Conservation (phyloP, 1,140 invertebrate species). For the Riptortus pedestris region DNA sequence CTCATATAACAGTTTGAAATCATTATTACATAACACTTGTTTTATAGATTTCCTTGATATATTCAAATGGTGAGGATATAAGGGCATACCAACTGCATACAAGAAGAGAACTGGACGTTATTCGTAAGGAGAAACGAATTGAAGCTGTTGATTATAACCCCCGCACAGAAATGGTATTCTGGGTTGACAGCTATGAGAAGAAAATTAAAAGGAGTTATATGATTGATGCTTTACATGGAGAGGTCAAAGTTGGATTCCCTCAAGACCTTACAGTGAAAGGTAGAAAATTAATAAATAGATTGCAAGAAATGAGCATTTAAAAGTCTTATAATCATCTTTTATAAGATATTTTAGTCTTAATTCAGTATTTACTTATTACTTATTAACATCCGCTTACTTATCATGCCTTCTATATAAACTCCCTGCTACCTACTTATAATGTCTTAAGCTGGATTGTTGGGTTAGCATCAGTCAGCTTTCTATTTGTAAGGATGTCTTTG, state of each 20-base stretch:
- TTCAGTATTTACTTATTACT: too few relatives aligned
- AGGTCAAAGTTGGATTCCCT: slow-evolving; percentile 70
- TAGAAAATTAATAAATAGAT: too few relatives aligned
- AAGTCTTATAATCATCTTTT: too few relatives aligned
- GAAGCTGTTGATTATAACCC: slow-evolving; percentile 81
- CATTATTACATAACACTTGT: too few relatives aligned
- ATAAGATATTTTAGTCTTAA: too few relatives aligned
- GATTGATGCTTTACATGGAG: slow-evolving; percentile 61
- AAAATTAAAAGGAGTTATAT: slow-evolving; percentile 86
- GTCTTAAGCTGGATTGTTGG: too few relatives aligned
- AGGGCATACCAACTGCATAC: slow-evolving; percentile 56
- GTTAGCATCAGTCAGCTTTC: too few relatives aligned
- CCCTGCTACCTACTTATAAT: too few relatives aligned
- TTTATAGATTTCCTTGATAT: slow-evolving; percentile 31
- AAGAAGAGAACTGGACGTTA: slow-evolving; percentile 60
- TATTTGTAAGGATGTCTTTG: too few relatives aligned
- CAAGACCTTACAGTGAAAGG: slow-evolving; percentile 76
- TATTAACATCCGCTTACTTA: too few relatives aligned
- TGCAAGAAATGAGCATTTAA: not conserved
- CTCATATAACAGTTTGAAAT: too few relatives aligned
- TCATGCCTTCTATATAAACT: too few relatives aligned
- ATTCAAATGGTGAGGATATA: slow-evolving; percentile 74
- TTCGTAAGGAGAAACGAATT: slow-evolving; percentile 71
- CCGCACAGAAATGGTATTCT: slow-evolving; percentile 72
- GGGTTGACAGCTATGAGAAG: slow-evolving; percentile 82